These are phyloP conservation scores for Campylomormyrus tamandua DNA, from an alignment of 2,113 vertebrate species.

Conservation along the genomic window DNA sequence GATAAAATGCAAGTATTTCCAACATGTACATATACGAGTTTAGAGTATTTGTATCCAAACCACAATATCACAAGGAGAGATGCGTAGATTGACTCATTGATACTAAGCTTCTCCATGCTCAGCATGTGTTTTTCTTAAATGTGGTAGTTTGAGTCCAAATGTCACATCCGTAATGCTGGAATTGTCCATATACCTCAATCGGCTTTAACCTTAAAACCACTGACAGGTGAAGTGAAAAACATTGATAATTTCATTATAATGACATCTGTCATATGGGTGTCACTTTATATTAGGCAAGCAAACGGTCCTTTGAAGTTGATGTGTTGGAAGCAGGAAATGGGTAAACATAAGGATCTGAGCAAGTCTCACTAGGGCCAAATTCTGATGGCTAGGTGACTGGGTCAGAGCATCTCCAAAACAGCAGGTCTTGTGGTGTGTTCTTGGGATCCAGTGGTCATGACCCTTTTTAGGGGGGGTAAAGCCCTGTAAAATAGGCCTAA, in stretches of 20 bases:
- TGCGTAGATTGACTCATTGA: background rate
- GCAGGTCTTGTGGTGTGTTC: background rate
- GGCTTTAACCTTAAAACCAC: background rate
- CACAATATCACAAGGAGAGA: background rate
- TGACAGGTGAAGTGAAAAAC: background rate
- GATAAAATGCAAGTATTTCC: background rate
- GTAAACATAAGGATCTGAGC: background rate
- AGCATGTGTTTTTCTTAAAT: background rate
- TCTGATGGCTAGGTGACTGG: background rate
- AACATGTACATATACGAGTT: background rate
- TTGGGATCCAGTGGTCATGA: background rate
- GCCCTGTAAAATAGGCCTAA: too few relatives aligned
- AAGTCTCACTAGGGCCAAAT: background rate
- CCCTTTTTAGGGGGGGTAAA: too few relatives aligned
- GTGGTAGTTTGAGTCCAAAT: background rate
- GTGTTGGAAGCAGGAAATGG: too few relatives aligned
- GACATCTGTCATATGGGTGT: background rate
- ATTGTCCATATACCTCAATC: background rate
- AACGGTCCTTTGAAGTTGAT: background rate
- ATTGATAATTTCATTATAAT: background rate
- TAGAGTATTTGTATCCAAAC: background rate
- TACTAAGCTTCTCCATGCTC: background rate
- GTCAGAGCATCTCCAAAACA: background rate
- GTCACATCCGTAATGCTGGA: background rate
- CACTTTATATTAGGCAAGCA: background rate